Evolutionary conservation across 2,797 vertebrate genomes (phyloP).

Genomic region (Lateolabrax maculatus): DNA sequence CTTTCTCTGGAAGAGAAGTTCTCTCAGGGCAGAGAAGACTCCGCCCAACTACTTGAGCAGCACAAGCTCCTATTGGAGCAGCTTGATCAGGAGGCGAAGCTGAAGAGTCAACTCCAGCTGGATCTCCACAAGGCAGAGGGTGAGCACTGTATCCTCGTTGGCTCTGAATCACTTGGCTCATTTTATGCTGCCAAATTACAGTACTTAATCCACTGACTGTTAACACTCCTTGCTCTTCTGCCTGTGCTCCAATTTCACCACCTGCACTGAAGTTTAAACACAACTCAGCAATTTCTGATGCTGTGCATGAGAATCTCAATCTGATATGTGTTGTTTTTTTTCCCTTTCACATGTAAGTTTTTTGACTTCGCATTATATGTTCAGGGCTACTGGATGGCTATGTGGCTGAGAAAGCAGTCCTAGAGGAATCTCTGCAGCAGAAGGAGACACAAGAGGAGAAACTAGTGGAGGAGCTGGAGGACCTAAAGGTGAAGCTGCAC

Average conservation of each 20-base stretch:
- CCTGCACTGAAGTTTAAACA: constrained; percentile 1
- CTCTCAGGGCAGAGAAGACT: constrained; percentile 85
- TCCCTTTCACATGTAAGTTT: background rate
- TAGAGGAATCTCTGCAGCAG: constrained; percentile 90
- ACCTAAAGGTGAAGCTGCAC: constrained; percentile 83
- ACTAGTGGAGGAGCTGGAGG: constrained; percentile 91
- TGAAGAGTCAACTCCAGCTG: constrained; percentile 87
- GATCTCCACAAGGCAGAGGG: constrained; percentile 94
- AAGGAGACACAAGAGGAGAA: constrained; percentile 90
- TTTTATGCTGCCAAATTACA: constrained; percentile 5
- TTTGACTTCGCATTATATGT: constrained; percentile 7
- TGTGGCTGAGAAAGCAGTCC: constrained; percentile 87
- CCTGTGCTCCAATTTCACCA: background rate
- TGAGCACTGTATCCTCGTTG: constrained; percentile 69
- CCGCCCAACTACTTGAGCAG: constrained; percentile 86
- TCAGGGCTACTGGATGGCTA: constrained; percentile 93
- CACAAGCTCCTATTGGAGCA: constrained; percentile 89
- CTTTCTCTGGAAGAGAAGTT: constrained; percentile 88
- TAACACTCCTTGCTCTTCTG: background rate
- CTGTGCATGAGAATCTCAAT: background rate
- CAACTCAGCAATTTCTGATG: background rate
- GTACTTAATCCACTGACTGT: constrained; percentile 20
- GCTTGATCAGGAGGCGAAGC: constrained; percentile 87
- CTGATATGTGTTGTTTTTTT: background rate
- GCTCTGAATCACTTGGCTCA: background rate